Evolutionary conservation across 2,797 vertebrate genomes (phyloP).

Genomic region (Acanthiza pusilla): DNA sequence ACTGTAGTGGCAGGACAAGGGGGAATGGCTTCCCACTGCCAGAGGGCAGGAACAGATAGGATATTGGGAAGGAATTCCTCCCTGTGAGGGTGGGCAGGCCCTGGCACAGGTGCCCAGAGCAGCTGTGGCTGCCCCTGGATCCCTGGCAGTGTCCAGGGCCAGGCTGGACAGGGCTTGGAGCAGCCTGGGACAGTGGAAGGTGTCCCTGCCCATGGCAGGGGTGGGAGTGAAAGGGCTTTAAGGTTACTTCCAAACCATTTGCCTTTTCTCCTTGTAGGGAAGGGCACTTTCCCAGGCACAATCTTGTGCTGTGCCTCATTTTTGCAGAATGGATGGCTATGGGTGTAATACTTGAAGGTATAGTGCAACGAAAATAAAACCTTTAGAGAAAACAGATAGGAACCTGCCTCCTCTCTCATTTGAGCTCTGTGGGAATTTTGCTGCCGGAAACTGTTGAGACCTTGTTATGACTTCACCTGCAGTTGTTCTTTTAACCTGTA

Average conservation of each 20-base stretch:
- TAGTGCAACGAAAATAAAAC: not conserved
- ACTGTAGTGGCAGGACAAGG: not conserved
- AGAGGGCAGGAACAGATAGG: not conserved
- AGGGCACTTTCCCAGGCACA: not conserved
- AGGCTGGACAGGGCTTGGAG: rapidly evolving
- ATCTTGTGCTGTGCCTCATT: not conserved
- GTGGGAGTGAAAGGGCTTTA: not conserved
- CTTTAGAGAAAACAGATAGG: not conserved
- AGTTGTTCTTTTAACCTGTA: not conserved
- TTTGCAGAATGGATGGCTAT: not conserved
- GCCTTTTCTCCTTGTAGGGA: rapidly evolving
- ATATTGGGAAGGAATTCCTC: not conserved
- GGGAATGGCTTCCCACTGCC: not conserved
- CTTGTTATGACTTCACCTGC: not conserved
- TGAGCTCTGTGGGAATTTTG: not conserved
- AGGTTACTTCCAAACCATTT: not conserved
- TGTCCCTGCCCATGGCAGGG: not conserved
- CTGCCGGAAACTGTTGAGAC: not conserved
- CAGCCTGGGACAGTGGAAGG: rapidly evolving
- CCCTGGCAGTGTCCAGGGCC: not conserved
- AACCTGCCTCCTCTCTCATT: not conserved
- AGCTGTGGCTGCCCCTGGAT: not conserved
- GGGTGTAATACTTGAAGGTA: not conserved
- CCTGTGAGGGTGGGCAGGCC: rapidly evolving
- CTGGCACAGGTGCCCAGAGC: not conserved